Conservation (phyloP, 2,888 invertebrate genomes). For the Pelosia muscerda region DNA sequence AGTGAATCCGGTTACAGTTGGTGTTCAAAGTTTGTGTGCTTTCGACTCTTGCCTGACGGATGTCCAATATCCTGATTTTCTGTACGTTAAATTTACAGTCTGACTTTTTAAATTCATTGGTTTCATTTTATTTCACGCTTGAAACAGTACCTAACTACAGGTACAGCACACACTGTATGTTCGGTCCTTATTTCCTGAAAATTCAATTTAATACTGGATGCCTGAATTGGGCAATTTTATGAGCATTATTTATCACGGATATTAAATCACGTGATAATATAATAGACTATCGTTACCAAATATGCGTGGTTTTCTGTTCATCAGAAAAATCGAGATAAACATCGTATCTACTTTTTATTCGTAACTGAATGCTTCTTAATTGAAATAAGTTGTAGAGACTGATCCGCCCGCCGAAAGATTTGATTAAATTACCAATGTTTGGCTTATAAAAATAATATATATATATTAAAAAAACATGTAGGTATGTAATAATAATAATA, state of each 20-base stretch:
- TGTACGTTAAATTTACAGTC: slow-evolving; percentile 48
- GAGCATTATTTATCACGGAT: neutral
- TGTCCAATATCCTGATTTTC: slow-evolving; percentile 69
- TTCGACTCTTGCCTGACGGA: slow-evolving; percentile 69
- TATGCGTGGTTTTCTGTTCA: neutral
- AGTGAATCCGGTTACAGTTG: slow-evolving; percentile 78
- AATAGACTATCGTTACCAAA: neutral
- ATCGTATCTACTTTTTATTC: neutral
- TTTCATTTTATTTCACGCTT: slow-evolving; percentile 36
- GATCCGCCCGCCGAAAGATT: too few species aligned
- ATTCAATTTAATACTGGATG: neutral
- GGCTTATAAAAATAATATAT: too few species aligned
- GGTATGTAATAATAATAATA: too few species aligned
- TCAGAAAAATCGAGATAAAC: neutral
- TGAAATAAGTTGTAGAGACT: slow-evolving; percentile 6
- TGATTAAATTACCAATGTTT: too few species aligned
- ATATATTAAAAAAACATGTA: too few species aligned
- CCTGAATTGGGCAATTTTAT: neutral
- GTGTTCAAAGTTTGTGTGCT: slow-evolving; percentile 77
- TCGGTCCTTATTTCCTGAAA: neutral
- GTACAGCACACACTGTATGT: neutral
- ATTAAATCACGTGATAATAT: neutral
- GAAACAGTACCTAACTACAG: neutral
- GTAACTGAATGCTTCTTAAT: neutral
- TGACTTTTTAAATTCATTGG: slow-evolving; percentile 45